Conservation (phyloP, 2,797 vertebrate genomes). For the Pipistrellus pygmaeus region DNA sequence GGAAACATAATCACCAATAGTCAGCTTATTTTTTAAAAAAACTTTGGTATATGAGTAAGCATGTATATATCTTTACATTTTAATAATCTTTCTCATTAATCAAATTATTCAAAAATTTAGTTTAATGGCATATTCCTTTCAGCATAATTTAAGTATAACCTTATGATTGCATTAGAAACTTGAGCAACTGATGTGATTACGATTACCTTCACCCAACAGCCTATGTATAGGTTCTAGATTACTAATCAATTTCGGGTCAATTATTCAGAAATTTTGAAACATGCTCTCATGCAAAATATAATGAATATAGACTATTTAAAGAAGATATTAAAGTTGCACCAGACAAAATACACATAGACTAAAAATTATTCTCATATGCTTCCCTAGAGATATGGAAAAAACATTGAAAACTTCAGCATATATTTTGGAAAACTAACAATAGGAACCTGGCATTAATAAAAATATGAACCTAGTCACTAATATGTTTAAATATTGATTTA, state of each 20-base stretch:
- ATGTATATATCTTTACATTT: not conserved
- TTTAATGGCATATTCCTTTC: not conserved
- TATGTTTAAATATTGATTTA: slow-evolving; percentile 8
- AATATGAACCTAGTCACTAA: not conserved
- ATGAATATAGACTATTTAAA: not conserved
- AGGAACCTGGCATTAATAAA: slow-evolving; percentile 18
- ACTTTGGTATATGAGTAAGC: not conserved
- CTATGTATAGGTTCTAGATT: not conserved
- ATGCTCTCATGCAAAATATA: not conserved
- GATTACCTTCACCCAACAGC: not conserved
- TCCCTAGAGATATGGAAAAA: slow-evolving; percentile 15
- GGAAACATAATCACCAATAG: not conserved
- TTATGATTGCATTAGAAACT: not conserved
- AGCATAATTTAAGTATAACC: not conserved
- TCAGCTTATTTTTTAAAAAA: not conserved
- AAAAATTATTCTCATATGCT: not conserved
- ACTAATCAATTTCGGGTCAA: not conserved
- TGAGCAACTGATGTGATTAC: not conserved
- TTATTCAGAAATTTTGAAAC: slow-evolving; percentile 11
- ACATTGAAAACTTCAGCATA: not conserved
- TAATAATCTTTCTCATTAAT: not conserved
- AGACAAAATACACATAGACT: not conserved
- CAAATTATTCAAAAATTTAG: not conserved
- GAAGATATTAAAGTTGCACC: not conserved
- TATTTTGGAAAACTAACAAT: slow-evolving; percentile 35